These are phyloP conservation scores for Tupaia tana DNA, from an alignment of 2,113 vertebrate species.

Conservation along the genomic window DNA sequence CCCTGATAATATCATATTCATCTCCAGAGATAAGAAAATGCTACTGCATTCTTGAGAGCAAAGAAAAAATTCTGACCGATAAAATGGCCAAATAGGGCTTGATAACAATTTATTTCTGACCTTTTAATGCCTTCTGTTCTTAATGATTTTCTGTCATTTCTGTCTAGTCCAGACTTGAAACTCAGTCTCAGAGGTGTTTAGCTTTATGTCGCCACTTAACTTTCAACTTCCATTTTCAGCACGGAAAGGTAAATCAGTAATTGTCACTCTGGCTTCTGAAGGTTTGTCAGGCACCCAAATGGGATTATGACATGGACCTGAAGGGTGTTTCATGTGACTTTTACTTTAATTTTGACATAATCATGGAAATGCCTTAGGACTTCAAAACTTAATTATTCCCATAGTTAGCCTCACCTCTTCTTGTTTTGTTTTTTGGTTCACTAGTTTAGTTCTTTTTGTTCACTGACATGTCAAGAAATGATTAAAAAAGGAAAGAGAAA, in stretches of 20 bases:
- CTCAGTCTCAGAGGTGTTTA: conserved; percentile 79
- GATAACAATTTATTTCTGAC: conserved; percentile 90
- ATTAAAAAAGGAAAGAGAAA: background rate
- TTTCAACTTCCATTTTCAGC: conserved; percentile 82
- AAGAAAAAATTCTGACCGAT: conserved; percentile 85
- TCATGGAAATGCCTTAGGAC: conserved; percentile 18
- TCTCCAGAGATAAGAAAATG: conserved; percentile 78
- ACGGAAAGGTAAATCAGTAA: conserved; percentile 85
- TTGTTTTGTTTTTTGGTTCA: conserved; percentile 56
- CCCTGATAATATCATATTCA: conserved; percentile 76
- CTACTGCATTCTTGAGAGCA: conserved; percentile 76
- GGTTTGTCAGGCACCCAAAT: conserved; percentile 79
- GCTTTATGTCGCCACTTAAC: conserved; percentile 84
- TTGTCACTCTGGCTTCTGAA: conserved; percentile 76
- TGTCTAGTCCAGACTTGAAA: conserved; percentile 74
- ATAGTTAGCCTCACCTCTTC: conserved; percentile 47
- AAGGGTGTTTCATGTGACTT: conserved; percentile 67
- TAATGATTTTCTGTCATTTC: conserved; percentile 89
- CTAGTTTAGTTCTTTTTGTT: background rate
- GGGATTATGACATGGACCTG: conserved; percentile 66
- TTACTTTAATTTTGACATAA: conserved; percentile 61
- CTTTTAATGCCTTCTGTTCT: conserved; percentile 86
- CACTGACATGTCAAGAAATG: background rate
- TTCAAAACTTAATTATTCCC: conserved; percentile 63
- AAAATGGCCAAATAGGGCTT: conserved; percentile 87